Evolutionary conservation across 2,888 invertebrate genomes (phyloP), one percentile per base, ranked within the genome.

Genomic region (Orchesellides sinensis): DNA sequence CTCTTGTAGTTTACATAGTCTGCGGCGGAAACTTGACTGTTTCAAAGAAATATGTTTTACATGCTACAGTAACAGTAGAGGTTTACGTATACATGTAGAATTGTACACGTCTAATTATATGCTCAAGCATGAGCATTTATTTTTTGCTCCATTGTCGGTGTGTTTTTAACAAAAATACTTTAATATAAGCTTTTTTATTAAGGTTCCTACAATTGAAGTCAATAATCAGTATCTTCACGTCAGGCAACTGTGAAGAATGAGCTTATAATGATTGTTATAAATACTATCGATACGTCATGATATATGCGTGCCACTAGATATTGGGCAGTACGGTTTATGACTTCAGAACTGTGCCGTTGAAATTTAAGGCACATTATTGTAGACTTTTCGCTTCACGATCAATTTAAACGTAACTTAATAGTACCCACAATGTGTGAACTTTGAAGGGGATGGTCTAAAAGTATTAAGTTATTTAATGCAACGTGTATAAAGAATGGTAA

Each of bases 181-280:
- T 19, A 29, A 32, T 19, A 61, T n/a, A 29, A 52, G 40, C 23
- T 32, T 54, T n/a, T 54, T 23, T 23, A 54, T 70, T 52, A 25
- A 35, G 29, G 70, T 70, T 70, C 56, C 70, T 56, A 56, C 49
- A 47, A 47, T 69, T 69, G 35, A 56, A 35, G 56, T 70, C 70
- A 54, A 56, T 70, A 70, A 70, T 70, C 70, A 56, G 17, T 63
- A 74, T 74, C 63, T 63, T 63, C 29, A 19, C 17, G 27, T 63
- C 63, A 74, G 10, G 63, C 61, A 23, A 49, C 73, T 59, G 73
- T 74, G 63, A 74, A 72, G 35, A 72, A 68, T 56, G 61, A 27
- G 61, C 29, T 5, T 25, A 17, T 59, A 59, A 59, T 59, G 2
- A 59, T 54, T 2, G n/a, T 17, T 29, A 54, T 2, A 32, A n/a